Evolutionary conservation across 2,113 vertebrate genomes (phyloP), one percentile per base, ranked within the genome.

Genomic region (Fukomys damarensis): DNA sequence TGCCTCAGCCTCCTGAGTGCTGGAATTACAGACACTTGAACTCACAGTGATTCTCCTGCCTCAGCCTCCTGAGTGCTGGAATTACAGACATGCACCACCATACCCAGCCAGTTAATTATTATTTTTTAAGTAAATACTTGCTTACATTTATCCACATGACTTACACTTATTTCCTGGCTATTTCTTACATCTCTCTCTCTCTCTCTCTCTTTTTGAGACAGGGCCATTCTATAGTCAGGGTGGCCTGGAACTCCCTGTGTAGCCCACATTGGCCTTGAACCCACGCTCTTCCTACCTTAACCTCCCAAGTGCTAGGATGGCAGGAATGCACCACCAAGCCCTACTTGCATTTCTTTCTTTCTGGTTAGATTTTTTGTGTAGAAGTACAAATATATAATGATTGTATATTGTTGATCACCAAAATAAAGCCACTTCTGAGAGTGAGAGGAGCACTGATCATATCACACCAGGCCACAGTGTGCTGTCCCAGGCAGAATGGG

Each of bases 61-160:
- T n/a, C n/a, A n/a, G n/a, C n/a, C n/a, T n/a, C n/a, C n/a, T n/a
- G n/a, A n/a, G n/a, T n/a, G n/a, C n/a, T n/a, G n/a, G n/a, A n/a
- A n/a, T n/a, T n/a, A n/a, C n/a, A n/a, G n/a, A n/a, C n/a, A n/a
- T n/a, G n/a, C n/a, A n/a, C n/a, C n/a, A n/a, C n/a, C n/a, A 56
- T 56, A 11, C 54, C 54, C 54, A 14, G 54, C 54, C 54, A 11
- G 12, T 56, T 11, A 56, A 30, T 14, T 65, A 46, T 54, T 86
- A 74, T 81, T 92, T 82, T 87, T 88, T 76, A 74, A 59, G 49
- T 32, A 68, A 86, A 81, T 72, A 74, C 35, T 87, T 82, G 49
- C 65, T 68, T 32, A 92, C 5, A 49, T 49, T 88, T 84, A 68
- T 43, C 32, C 35, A 68, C 5, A 84, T 58, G 32, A 49, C 41